Percentiles rank a stretch among this genome's conserved stretches.
phyloP scores from a whole-genome alignment of 2,113 vertebrate genomes.

The Capreolus pygargus region DNA sequence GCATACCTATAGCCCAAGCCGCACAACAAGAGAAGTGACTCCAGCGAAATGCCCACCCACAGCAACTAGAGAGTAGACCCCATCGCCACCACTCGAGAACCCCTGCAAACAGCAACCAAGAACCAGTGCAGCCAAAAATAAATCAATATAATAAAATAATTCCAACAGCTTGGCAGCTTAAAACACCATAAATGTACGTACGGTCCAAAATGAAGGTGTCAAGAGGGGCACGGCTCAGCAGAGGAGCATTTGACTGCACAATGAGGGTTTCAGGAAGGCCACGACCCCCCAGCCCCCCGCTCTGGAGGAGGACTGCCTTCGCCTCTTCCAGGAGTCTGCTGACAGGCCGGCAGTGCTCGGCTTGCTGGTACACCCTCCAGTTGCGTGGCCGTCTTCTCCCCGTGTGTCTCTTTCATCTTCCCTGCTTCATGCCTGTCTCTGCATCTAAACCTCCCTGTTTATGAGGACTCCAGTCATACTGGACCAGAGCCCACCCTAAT shows the following conservation, averaged over 20 bases:
- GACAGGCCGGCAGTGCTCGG: rapidly evolving
- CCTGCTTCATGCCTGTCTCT: neutral
- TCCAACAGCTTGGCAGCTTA: neutral
- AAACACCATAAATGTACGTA: neutral
- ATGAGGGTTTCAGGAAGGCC: neutral
- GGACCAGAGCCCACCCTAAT: neutral
- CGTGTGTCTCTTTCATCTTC: neutral
- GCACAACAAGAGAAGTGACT: neutral
- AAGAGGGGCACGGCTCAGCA: neutral
- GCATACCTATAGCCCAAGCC: neutral
- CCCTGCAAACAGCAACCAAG: neutral
- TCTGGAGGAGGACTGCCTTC: too few species aligned
- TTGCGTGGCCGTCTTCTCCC: rapidly evolving
- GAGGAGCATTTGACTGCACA: neutral
- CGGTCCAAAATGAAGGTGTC: neutral
- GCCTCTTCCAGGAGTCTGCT: neutral
- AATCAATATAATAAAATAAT: neutral
- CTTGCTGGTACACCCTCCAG: too few species aligned
- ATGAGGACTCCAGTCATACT: neutral
- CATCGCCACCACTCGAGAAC: neutral
- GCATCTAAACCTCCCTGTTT: neutral
- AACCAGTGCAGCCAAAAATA: neutral
- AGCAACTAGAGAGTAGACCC: neutral
- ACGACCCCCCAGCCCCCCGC: rapidly evolving
- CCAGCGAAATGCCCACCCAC: rapidly evolving